A percentile compares a stretch with the other conserved stretches of the same genome.
Evolutionary conservation across 1,140 invertebrate genomes (phyloP).

Genomic region (Aphelinus certus): DNA sequence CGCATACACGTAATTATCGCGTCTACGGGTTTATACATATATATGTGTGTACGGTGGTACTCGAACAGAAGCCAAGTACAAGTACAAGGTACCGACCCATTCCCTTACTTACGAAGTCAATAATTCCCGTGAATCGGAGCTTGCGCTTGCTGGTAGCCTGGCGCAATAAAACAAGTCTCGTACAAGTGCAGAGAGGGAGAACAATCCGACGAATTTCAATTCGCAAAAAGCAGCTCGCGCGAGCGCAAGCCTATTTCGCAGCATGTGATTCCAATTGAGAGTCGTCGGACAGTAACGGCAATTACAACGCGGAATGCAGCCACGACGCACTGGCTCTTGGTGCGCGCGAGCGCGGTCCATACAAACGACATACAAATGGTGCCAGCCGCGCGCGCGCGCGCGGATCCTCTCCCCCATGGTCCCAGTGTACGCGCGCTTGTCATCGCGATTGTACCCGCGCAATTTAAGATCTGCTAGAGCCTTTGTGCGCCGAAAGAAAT

Average conservation of each 20-base stretch:
- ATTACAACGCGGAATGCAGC: conserved; percentile 15
- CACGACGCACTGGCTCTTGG: neutral
- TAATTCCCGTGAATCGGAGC: neutral
- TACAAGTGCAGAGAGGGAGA: neutral
- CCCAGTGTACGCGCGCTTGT: neutral
- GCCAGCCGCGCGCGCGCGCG: neutral
- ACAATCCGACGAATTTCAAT: conserved; percentile 28
- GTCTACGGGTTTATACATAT: no score
- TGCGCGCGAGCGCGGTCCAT: neutral
- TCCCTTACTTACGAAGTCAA: conserved; percentile 20
- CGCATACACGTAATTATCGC: no score
- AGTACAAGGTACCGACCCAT: neutral
- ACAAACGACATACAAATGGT: conserved; percentile 13
- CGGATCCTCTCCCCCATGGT: no score
- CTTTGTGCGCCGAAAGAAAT: no score
- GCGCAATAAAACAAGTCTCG: no score
- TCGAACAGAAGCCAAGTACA: no score
- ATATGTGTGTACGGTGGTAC: no score
- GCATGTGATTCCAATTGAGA: conserved; percentile 28
- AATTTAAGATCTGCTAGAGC: no score
- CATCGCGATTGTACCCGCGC: neutral
- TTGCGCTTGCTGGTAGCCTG: no score
- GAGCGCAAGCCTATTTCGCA: neutral
- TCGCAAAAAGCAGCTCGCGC: conserved; percentile 5
- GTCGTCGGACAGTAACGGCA: conserved; percentile 10